These are phyloP conservation scores for Probosciger aterrimus DNA, from an alignment of 2,113 vertebrate genomes.

Conservation along the genomic window DNA sequence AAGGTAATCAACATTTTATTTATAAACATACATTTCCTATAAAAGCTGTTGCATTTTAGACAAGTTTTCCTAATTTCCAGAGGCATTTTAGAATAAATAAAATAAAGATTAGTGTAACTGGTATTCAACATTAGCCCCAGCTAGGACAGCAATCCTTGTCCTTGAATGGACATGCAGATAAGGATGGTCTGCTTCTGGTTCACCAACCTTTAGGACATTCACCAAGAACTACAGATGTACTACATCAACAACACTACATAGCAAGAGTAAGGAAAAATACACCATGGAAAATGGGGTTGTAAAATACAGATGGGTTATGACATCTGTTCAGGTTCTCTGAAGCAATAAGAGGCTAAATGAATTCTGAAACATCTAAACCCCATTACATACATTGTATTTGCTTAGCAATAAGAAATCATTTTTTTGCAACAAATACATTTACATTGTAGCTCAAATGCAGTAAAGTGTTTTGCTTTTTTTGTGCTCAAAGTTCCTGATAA, in stretches of 20 bases:
- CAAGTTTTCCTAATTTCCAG: conserved; percentile 84
- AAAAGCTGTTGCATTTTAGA: conserved; percentile 91
- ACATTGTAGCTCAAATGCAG: conserved; percentile 36
- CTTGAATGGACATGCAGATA: conserved; percentile 45
- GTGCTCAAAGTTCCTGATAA: conserved; percentile 50
- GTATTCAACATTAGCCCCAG: conserved; percentile 67
- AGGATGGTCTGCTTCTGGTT: conserved; percentile 59
- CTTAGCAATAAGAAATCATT: conserved; percentile 51
- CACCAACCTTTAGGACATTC: conserved; percentile 64
- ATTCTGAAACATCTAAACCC: conserved; percentile 35
- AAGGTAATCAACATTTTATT: conserved; percentile 90
- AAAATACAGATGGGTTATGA: conserved; percentile 52
- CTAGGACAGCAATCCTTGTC: conserved; percentile 67
- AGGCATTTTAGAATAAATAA: conserved; percentile 97
- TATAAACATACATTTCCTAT: conserved; percentile 98
- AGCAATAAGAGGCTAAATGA: conserved; percentile 50
- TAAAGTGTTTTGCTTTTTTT: neutral
- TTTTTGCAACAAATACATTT: conserved; percentile 67
- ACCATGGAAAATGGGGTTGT: conserved; percentile 26
- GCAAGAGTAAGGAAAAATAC: conserved; percentile 67
- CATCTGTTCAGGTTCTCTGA: conserved; percentile 35
- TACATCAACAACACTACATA: conserved; percentile 78
- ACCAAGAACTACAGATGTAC: conserved; percentile 67
- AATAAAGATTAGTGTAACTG: conserved; percentile 78
- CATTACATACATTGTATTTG: conserved; percentile 44